phyloP scores from a whole-genome alignment of 1,140 invertebrate genomes.

The Bombus cullumanus region DNA sequence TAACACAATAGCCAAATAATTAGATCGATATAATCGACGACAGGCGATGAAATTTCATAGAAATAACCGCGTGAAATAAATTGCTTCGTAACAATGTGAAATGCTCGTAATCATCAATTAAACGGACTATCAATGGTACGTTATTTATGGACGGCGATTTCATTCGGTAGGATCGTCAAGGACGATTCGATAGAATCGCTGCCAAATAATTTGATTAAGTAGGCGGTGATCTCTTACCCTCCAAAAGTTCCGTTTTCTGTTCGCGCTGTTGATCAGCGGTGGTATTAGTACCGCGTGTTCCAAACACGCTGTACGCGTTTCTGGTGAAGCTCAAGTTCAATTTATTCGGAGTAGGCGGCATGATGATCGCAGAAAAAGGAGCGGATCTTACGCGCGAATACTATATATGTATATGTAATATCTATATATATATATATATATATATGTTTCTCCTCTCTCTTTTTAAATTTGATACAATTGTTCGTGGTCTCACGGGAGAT shows the following conservation, averaged over 20 bases:
- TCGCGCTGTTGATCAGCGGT: conserved; percentile 76
- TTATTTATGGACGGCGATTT: conserved; percentile 9
- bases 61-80: not conserved
- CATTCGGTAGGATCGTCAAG: not conserved
- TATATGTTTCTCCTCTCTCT: not conserved
- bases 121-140: not conserved
- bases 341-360: conserved; percentile 80
- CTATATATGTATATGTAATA: not conserved
- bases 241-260: conserved; percentile 80
- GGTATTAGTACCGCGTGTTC: conserved; percentile 65
- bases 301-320: conserved; percentile 81
- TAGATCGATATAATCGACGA: not conserved
- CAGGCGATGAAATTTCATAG: not conserved
- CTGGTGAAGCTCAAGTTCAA: conserved; percentile 79
- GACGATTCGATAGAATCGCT: not conserved
- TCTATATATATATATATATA: not conserved
- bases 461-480: conserved; percentile 6
- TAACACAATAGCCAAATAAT: not conserved
- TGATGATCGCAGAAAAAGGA: conserved; percentile 55
- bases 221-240: conserved; percentile 75
- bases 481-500: not conserved
- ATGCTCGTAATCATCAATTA: not conserved
- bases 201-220: conserved; percentile 8
- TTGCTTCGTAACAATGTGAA: not conserved
- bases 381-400: not conserved